phyloP scores from a whole-genome alignment of 2,797 vertebrate species.

The Karalla daura region DNA sequence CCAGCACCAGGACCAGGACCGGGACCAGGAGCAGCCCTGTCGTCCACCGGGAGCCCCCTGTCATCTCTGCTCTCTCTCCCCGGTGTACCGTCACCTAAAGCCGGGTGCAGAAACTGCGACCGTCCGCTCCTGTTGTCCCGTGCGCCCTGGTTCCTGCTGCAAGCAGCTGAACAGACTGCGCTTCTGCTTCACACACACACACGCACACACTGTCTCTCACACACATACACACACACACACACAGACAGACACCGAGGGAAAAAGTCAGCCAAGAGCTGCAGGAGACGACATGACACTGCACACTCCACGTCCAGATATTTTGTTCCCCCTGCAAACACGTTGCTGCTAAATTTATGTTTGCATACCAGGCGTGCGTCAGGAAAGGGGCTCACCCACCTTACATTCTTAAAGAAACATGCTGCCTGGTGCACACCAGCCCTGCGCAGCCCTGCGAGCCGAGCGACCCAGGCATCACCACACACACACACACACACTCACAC shows the following conservation, averaged over 20 bases:
- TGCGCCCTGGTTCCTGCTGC: conserved; percentile 32
- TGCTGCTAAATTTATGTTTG: conserved; percentile 87
- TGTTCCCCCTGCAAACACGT: conserved; percentile 80
- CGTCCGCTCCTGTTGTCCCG: conserved; percentile 11
- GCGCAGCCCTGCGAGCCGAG: no score
- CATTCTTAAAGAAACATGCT: conserved; percentile 85
- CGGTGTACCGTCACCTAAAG: conserved; percentile 23
- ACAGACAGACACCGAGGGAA: not conserved
- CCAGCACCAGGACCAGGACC: no score
- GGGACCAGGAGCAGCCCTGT: conserved; percentile 64
- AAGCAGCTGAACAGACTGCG: no score
- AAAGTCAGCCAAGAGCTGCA: conserved; percentile 57
- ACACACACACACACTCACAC: no score
- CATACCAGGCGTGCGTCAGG: conserved; percentile 82
- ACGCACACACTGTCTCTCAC: no score
- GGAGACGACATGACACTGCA: conserved; percentile 73
- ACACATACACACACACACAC: no score
- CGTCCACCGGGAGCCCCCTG: conserved; percentile 48
- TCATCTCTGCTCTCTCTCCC: conserved; percentile 78
- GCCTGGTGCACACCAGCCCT: conserved; percentile 25
- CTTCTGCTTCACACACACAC: no score
- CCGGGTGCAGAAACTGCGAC: conserved; percentile 9
- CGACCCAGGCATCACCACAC: no score
- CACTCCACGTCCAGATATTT: conserved; percentile 75
- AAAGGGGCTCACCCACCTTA: conserved; percentile 82